Evolutionary conservation across 2,113 vertebrate genomes (phyloP).

Genomic region (Octodon degus): DNA sequence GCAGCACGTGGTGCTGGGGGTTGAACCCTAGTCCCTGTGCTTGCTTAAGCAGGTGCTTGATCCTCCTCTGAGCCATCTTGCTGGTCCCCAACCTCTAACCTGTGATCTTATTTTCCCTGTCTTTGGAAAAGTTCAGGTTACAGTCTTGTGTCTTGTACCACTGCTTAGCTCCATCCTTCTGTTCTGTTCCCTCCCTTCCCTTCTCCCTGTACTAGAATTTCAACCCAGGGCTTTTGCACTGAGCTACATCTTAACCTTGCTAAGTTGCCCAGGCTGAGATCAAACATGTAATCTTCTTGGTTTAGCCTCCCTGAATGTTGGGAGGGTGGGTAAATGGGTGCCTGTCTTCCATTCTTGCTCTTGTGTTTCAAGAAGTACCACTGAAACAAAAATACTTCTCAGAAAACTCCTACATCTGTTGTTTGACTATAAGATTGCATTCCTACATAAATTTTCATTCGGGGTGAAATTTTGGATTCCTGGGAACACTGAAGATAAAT

Average conservation of each 20-base stretch:
- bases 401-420: neutral
- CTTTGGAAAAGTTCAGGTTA: neutral
- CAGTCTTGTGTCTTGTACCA: neutral
- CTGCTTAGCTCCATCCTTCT: neutral
- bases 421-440: slow-evolving; percentile 42
- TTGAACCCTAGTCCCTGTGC: too few relatives aligned
- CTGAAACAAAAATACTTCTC: slow-evolving; percentile 22
- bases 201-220: neutral
- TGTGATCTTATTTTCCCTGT: neutral
- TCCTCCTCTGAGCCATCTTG: too few relatives aligned
- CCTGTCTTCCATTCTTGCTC: neutral
- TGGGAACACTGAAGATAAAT: slow-evolving; percentile 54
- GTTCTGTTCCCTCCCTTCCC: too few relatives aligned
- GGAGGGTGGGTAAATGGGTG: neutral
- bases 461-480: slow-evolving; percentile 32
- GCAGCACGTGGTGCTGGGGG: too few relatives aligned
- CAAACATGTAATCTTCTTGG: neutral
- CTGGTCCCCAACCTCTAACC: neutral
- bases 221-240: neutral
- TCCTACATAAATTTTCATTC: slow-evolving; percentile 32
- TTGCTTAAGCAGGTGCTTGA: too few relatives aligned
- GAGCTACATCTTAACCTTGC: neutral
- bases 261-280: neutral
- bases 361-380: slow-evolving; percentile 10
- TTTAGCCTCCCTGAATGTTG: neutral